Evolutionary conservation across 2,888 invertebrate species (phyloP), one percentile per base, ranked within the genome.

Genomic region (Alviniconcha strummeri): DNA sequence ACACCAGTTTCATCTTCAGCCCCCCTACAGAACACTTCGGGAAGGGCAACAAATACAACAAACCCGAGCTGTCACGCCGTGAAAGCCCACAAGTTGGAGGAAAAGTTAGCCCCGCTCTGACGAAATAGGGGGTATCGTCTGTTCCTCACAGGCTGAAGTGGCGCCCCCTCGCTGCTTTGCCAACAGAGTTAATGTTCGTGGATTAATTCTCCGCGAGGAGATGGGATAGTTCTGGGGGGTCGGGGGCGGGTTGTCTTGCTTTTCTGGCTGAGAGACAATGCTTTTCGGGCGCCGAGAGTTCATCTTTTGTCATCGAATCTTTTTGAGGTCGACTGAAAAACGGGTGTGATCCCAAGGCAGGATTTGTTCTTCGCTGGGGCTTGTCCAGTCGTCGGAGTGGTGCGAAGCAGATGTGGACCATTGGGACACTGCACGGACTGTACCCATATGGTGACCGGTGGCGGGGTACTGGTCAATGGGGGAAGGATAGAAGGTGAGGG

Each of bases 141-240:
- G 60, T 13, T 60, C 71, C n/a, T 71, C 17, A 17, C 71, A 3
- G 5, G 36, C 75, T 55, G 75, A 52, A 52, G 81, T 81, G 56
- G 81, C 74, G 67, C 72, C 81, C 81, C 81, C 74, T 81, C 19
- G 74, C 74, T 81, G 81, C 52, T 81, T 81, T 19, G 81, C 71
- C 81, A 81, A 81, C 81, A 81, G 81, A 81, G 81, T 81, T 81
- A 81, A 81, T 81, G 81, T 72, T 55, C 81, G 71, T 81, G 55
- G 69, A n/a, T 36, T 69, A 15, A 13, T 17, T 8, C 11, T 7
- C 8, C 55, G 54, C 52, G 5, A 55, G 75, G 54, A 75, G 54
- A 52, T 54, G 15, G 54, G 52, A 54, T 75, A 11, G 54, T 55
- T 17, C 8, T 36, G 36, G 54, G 75, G 75, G 9, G 75, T 54